phyloP scores from a whole-genome alignment of 1,140 invertebrate genomes.

The Drosophila ficusphila region DNA sequence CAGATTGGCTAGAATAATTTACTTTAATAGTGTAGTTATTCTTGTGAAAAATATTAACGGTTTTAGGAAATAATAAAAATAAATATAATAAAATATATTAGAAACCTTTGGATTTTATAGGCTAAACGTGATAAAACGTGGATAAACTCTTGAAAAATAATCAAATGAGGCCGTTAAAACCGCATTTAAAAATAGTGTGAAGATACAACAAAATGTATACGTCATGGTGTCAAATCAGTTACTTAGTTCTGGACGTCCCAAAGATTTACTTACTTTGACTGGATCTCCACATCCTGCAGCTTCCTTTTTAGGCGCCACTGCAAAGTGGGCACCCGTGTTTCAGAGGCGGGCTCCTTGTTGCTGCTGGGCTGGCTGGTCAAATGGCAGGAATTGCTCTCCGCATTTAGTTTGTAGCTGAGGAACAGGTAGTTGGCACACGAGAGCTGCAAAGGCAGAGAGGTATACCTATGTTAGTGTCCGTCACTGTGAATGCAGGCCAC shows the following conservation, averaged over 20 bases:
- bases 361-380: conserved; percentile 88
- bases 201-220: background rate
- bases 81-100: no score
- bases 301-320: conserved; percentile 90
- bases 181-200: background rate
- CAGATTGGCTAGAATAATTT: no score
- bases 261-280: conserved; percentile 90
- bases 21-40: no score
- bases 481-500: conserved; percentile 36
- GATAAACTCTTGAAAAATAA: no score
- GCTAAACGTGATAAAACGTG: conserved; percentile 1
- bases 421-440: conserved; percentile 95
- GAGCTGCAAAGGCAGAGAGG: conserved; percentile 86
- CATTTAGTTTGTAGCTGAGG: conserved; percentile 92
- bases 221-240: background rate
- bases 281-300: conserved; percentile 96
- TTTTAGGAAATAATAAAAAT: no score
- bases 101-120: background rate
- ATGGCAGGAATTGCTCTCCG: conserved; percentile 89
- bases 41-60: no score
- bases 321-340: conserved; percentile 88
- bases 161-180: no score
- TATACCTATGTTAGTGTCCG: background rate
- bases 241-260: background rate
- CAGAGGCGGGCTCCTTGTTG: conserved; percentile 86